phyloP scores from a whole-genome alignment of 2,113 vertebrate genomes.

The Coracopsis vasa region DNA sequence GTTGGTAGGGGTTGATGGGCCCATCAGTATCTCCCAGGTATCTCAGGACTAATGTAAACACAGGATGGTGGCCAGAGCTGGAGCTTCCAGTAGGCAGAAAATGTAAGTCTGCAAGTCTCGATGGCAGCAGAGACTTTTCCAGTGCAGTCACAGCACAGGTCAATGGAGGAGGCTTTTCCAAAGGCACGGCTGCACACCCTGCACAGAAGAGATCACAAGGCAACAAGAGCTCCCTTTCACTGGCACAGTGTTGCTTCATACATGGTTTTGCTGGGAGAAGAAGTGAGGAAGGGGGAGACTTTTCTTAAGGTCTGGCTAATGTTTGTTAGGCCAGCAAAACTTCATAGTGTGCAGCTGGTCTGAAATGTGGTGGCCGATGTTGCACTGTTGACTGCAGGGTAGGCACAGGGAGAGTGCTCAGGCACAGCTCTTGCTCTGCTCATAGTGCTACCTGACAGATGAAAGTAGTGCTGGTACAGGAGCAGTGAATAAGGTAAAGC shows the following conservation, averaged over 20 bases:
- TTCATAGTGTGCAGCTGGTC: background rate
- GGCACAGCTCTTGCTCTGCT: accelerated
- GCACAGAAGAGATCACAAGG: accelerated
- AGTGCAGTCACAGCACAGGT: too few relatives aligned
- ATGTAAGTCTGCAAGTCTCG: background rate
- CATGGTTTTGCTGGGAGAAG: background rate
- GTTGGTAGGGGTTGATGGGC: background rate
- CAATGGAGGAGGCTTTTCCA: background rate
- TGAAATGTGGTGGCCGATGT: accelerated
- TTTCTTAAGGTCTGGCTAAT: background rate
- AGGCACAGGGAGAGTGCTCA: accelerated
- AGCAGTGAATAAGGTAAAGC: background rate
- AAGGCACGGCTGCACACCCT: accelerated
- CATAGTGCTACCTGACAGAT: accelerated
- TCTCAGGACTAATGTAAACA: background rate
- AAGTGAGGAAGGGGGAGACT: background rate
- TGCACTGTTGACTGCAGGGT: accelerated
- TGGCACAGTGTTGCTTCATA: background rate
- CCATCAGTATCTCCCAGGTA: background rate
- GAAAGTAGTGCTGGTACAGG: background rate
- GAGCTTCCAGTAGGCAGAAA: accelerated
- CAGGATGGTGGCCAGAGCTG: background rate
- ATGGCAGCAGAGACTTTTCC: background rate
- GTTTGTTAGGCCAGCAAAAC: background rate
- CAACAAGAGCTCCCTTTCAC: accelerated